phyloP scores from a whole-genome alignment of 2,797 vertebrate species.

The Tiaroga cobitis region DNA sequence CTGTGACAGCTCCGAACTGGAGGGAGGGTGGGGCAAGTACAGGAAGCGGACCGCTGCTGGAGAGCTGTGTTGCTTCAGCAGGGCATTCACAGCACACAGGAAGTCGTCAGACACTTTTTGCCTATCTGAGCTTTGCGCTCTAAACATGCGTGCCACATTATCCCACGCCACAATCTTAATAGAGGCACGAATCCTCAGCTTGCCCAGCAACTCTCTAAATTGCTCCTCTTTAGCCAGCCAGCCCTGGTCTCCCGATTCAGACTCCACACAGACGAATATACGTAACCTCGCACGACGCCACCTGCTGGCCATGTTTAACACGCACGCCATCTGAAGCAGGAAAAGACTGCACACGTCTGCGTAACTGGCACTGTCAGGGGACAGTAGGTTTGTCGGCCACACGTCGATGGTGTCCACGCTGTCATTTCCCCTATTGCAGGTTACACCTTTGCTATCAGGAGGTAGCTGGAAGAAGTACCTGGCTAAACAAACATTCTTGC shows the following conservation, averaged over 20 bases:
- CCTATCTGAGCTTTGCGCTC: accelerated
- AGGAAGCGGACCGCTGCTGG: slow-evolving; percentile 87
- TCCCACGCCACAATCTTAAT: slow-evolving; percentile 90
- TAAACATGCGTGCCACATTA: slow-evolving; percentile 72
- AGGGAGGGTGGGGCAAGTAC: slow-evolving; percentile 86
- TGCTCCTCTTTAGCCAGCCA: slow-evolving; percentile 86
- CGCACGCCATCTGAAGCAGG: slow-evolving; percentile 92
- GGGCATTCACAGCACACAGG: slow-evolving; percentile 77
- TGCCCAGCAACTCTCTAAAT: slow-evolving; percentile 83
- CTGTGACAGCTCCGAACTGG: slow-evolving; percentile 73
- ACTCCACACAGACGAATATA: slow-evolving; percentile 88
- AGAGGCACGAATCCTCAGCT: slow-evolving; percentile 87
- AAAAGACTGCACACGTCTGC: slow-evolving; percentile 92
- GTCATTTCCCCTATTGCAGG: slow-evolving; percentile 61
- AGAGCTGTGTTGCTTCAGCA: slow-evolving; percentile 82
- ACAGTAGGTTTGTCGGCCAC: slow-evolving; percentile 90
- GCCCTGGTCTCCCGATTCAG: slow-evolving; percentile 80
- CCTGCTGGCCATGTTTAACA: slow-evolving; percentile 89
- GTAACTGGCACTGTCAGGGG: slow-evolving; percentile 75
- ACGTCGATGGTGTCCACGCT: slow-evolving; percentile 83
- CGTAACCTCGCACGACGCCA: slow-evolving; percentile 87
- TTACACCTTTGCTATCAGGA: slow-evolving; percentile 72
- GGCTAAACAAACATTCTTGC: slow-evolving; percentile 89
- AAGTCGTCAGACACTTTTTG: slow-evolving; percentile 71
- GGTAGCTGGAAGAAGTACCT: slow-evolving; percentile 85